Base-by-base conservation (phyloP, 2,888 invertebrate species). In the Sarcophaga subvicina region DNA sequence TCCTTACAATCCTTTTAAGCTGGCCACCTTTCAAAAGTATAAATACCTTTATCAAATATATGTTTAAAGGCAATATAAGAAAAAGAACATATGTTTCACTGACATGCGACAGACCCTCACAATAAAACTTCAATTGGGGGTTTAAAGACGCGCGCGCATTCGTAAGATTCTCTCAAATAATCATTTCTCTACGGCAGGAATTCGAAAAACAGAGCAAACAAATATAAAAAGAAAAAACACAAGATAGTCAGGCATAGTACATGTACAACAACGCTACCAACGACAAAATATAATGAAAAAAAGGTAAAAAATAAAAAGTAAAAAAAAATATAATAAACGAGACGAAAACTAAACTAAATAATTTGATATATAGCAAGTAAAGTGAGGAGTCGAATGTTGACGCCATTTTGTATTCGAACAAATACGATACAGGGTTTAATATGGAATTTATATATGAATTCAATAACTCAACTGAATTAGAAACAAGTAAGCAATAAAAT, bases 401-500 rank as follows among this genome's bases (percentile, higher is more conserved):
- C 88, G 88, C 88, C 88, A 88, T 88, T 88, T 88, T 88, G 86
- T 81, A 27, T 20, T 76, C 60, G 45, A 45, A 66, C 47, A 22
- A 80, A 22, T 37, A 17, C 25, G 59, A 76, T 25, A 62, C n/a
- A 63, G 66, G 37, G 60, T 62, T 78, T 54, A 14, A 54, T 54
- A 54, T 54, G 17, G 14, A 54, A 37, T 2, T 37, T 37, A 37
- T 37, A 25, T 37, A 37, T 37, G 37, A 37, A 37, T 10, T 54
- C 12, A 54, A 54, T 49, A 49, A 49, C 14, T 12, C 4, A 12
- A 49, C 14, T 70, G 22, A 69, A 54, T 59, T 25, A 69, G 63
- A 78, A 27, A 22, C 12, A 54, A 14, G 54, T 37, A 70, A 45
- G 17, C 12, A 54, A 66, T 27, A 63, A n/a, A 60, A 62, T 37